Conservation (phyloP, 2,113 vertebrate species). For the Protobothrops flavoviridis region DNA sequence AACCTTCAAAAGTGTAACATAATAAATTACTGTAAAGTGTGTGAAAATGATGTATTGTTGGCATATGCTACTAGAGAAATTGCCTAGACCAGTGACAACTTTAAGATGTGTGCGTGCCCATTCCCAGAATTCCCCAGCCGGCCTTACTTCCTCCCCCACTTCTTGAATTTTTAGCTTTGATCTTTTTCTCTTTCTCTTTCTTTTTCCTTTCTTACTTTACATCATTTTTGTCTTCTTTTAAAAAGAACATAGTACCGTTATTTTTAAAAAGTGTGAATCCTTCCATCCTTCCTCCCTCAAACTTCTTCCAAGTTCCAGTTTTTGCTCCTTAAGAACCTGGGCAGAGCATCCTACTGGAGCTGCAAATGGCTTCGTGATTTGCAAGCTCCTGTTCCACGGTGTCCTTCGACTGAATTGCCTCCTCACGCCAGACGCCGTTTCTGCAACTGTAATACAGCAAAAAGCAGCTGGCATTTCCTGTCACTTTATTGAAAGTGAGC, state of each 20-base stretch:
- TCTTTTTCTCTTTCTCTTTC: not conserved
- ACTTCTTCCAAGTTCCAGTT: not conserved
- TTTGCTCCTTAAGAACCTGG: not conserved
- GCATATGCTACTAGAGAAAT: not conserved
- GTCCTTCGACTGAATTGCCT: rapidly evolving
- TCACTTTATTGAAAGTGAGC: not conserved
- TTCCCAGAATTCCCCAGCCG: not conserved
- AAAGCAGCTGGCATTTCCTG: not conserved
- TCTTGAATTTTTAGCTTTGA: not conserved
- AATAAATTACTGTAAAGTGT: not conserved
- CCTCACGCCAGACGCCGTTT: not conserved
- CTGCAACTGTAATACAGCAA: not conserved
- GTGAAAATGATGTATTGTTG: not conserved
- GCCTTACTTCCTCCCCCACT: not conserved
- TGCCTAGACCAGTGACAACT: not conserved
- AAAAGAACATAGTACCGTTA: not conserved
- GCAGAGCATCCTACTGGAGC: not conserved
- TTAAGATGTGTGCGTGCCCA: not conserved
- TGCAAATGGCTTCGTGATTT: not conserved
- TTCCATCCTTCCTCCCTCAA: not conserved
- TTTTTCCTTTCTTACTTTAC: not conserved
- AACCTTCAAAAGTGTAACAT: not conserved
- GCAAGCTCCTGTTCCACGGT: not conserved
- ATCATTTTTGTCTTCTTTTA: not conserved
- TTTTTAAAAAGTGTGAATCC: not conserved